Base-by-base conservation (phyloP, 1,140 invertebrate species). In the Temnothorax nylanderi region DNA sequence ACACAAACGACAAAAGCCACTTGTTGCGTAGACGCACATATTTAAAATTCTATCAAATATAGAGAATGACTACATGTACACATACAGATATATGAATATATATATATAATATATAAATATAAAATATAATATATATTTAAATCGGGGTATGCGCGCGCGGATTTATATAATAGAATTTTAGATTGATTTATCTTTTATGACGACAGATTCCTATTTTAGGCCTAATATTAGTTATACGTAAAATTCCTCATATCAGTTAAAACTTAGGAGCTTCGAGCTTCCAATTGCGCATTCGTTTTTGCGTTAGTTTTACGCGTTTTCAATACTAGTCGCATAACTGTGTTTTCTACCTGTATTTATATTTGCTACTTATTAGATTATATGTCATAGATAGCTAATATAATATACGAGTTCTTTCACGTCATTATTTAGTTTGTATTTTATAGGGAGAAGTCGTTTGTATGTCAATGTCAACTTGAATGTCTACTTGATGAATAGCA, bases 271-370 rank as follows among this genome's bases (percentile, higher is more conserved):
- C 86, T 64, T 84, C 10, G 26, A 77, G 75, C 69, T 90, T 88
- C 71, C 71, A 78, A 64, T 37, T 80, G 26, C 41, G n/a, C 56
- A 88, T 88, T 77, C 44, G 65, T 81, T 72, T 60, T 88, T 80
- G 58, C 49, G 51, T 90, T 90, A 67, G 86, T 89, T 78, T 82
- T n/a, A 71, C 80, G 87, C 86, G 75, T 81, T 91, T 92, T 91
- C 69, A 85, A 89, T 85, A 65, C 92, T 93, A 93, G 92, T 92
- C 92, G 92, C 89, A 91, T 77, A 90, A 89, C 88, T 91, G 85
- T 92, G 88, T 91, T 91, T 88, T 81, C 41, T 72, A 80, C 51
- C 44, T 72, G 62, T 81, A 76, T 90, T 89, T 90, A 85, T 64
- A 64, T 58, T 74, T 74, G 34, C 47, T 62, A 84, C 41, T 74